Evolutionary conservation across 2,113 vertebrate species (phyloP).

Genomic region (Pseudois nayaur): DNA sequence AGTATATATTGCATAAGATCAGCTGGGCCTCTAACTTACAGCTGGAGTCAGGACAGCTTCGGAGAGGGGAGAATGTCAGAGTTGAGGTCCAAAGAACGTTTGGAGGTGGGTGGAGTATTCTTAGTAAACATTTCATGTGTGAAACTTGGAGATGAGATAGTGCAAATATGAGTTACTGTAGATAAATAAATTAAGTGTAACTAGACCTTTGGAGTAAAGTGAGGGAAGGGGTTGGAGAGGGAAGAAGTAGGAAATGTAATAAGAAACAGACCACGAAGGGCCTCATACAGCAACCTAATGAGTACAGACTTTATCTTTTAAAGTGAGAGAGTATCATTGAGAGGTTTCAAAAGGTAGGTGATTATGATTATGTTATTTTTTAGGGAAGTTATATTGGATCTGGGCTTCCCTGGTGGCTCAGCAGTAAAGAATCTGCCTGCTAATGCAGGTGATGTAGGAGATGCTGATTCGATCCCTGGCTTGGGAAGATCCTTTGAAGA

Average conservation of each 20-base stretch:
- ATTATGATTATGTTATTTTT: not conserved
- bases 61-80: not conserved
- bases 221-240: not conserved
- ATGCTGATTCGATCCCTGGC: not conserved
- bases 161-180: not conserved
- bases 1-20: not conserved
- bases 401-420: not conserved
- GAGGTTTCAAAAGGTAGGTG: not conserved
- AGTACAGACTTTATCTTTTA: not conserved
- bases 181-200: not conserved
- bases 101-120: not conserved
- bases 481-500: not conserved
- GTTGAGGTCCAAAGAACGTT: not conserved
- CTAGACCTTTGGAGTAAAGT: not conserved
- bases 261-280: not conserved
- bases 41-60: not conserved
- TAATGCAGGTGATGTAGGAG: accelerated
- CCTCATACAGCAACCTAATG: not conserved
- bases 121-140: not conserved
- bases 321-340: not conserved
- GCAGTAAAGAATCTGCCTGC: not conserved
- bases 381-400: not conserved
- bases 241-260: not conserved
- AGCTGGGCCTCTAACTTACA: not conserved
- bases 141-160: not conserved